Evolutionary conservation across 2,113 vertebrate genomes (phyloP), one percentile per base, ranked within the genome.

Genomic region (Heptranchias perlo): DNA sequence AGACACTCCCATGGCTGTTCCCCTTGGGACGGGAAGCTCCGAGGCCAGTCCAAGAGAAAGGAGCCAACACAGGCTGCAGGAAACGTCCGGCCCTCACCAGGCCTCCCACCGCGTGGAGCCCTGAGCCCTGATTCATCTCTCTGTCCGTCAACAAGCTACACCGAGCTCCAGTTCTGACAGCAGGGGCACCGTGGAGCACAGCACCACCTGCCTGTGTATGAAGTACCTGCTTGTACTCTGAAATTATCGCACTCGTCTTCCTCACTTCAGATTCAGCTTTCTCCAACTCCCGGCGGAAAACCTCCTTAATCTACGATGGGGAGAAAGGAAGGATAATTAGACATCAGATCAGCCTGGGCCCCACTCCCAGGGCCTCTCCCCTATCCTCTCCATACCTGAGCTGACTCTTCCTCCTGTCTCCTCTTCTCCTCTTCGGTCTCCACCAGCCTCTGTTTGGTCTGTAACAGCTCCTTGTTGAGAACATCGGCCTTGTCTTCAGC

Each of bases 221-320:
- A 31, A 8, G 4, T 97, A 99, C 99, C 98, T 99, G 99, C 97
- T 99, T 99, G 96, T 99, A 99, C 96, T 99, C 99, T 0, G 98
- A 98, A 96, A 99, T 99, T 97, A 99, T 99, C 6, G 99, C 99
- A 21, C 99, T 99, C 3, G 99, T 99, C 98, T 99, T 99, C 98
- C 99, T 99, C 96, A 99, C 99, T 97, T 99, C 99, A 58, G 97
- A 97, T 97, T 99, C 99, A 0, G 99, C 99, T 96, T 99, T 99
- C 97, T 99, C 99, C 95, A 99, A 97, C 96, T 99, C 99, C 97
- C 99, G 98, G 97, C 99, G 98, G 98, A 99, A 99, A 95, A 99
- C 98, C 96, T 99, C 99, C 97, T 99, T 99, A 84, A 99, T 97
- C 99, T 99, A 96, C 10, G n/a, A 96, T 94, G 31, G 95, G 3